Base-by-base conservation (phyloP, 2,113 vertebrate genomes). In the Heterotis niloticus region DNA sequence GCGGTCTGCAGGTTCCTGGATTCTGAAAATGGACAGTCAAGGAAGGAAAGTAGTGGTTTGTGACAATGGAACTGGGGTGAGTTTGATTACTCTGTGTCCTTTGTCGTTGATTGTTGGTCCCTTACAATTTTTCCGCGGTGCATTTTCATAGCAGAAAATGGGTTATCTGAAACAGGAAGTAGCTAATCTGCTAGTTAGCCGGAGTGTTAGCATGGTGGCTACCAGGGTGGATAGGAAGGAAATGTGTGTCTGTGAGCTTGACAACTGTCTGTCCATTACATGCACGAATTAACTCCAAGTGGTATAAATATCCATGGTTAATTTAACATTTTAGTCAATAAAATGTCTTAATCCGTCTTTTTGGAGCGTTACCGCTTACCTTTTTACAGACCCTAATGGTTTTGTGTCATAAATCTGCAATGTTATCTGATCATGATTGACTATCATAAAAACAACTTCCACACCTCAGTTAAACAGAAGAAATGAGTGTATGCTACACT, bases 11-110 rank as follows among this genome's bases (percentile, higher is more conserved):
- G 83, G 75, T 82, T 82, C 84, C 78, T 77, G 83, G 84, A 72
- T 65, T 65, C 76, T 65, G 16, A 86, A 84, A 24, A 96, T 96
- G 95, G 95, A 96, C 88, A 92, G 93, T 84, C 93, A 94, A 80
- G 95, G 95, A 86, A 91, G 94, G 88, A 95, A 95, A 87, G 94
- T 96, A 83, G 95, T 96, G 82, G 95, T 96, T 84, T 96, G 95
- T 86, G 95, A 96, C 92, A 96, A 96, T 83, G 94, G 95, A 81
- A 96, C 95, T 18, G 94, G 94, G 94, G 94, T 94, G 81, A 91
- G 94, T 88, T n/a, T 64, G 29, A 52, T 14, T 26, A 10, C 54
- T 23, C 51, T 14, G 3, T 14, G n/a, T 0, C 11, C 0, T 18
- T 12, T 26, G 0, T 34, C 24, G 23, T 10, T 70, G 44, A 57